Conservation (phyloP, 2,113 vertebrate species). For the Epinephelus fuscoguttatus region DNA sequence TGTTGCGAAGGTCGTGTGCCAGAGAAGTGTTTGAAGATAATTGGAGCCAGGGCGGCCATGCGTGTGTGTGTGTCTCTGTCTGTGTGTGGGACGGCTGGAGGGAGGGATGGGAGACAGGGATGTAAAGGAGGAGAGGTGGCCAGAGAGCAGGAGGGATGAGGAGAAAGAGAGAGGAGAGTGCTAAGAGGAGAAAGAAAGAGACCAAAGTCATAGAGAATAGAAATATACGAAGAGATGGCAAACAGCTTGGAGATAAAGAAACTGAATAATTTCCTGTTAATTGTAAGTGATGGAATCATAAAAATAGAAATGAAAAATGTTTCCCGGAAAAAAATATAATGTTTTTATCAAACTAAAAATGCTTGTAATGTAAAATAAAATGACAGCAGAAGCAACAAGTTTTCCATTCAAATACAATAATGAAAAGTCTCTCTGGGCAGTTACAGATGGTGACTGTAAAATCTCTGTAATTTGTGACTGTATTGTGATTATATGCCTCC, state of each 20-base stretch:
- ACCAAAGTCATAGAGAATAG: not conserved
- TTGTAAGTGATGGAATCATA: not conserved
- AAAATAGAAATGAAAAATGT: not conserved
- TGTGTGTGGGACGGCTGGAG: constrained; percentile 70
- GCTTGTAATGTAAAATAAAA: not conserved
- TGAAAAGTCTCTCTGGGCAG: not conserved
- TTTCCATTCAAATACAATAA: not conserved
- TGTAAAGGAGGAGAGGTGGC: constrained; percentile 74
- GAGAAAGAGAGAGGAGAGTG: not conserved
- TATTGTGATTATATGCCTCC: not conserved
- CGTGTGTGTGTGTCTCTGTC: constrained; percentile 40
- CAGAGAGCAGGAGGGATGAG: constrained; percentile 41
- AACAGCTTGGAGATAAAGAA: not conserved
- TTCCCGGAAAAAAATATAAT: not conserved
- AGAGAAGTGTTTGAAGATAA: constrained; percentile 87
- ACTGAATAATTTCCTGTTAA: not conserved
- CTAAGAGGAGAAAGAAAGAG: constrained; percentile 7
- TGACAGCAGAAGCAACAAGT: not conserved
- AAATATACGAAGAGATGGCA: not conserved
- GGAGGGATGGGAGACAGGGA: constrained; percentile 74
- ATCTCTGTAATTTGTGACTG: not conserved
- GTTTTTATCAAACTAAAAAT: not conserved
- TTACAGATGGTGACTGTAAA: not conserved
- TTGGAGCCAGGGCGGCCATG: constrained; percentile 82
- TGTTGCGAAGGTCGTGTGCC: constrained; percentile 84